Evolutionary conservation across 2,797 vertebrate species (phyloP), one percentile per base, ranked within the genome.

Genomic region (Pseudochirops corinnae): DNA sequence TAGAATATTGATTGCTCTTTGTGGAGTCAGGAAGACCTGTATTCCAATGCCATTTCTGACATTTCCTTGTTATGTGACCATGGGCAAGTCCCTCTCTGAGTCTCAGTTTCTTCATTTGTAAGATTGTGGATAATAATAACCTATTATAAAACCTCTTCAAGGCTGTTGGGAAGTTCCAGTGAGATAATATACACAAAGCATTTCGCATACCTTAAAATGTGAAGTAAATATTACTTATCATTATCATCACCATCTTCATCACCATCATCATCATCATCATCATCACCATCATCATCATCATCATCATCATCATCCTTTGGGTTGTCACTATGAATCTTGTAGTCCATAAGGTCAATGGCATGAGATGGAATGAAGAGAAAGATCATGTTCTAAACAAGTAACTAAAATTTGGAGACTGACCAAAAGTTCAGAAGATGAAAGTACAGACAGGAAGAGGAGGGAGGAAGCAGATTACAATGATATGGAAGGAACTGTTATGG

Each of bases 241-340:
- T 39, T 7, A 39, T 2, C 67, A 39, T 9, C 74, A 39, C 3
- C 16, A 6, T 16, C 60, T 11, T 3, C 11, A 3, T 29, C 60
- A 12, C 2, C 4, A 4, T 0, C 60, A 67, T n/a, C 31, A 33
- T 5, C 33, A 33, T 5, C 31, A 33, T 0, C 29, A 3, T 4
- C 31, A 62, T 13, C n/a, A 74, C 21, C 62, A 39, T 18, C 3
- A 6, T 16, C 13, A 16, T 18, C 18, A 39, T n/a, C 21, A 82
- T 82, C 3, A 6, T 16, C 13, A 16, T 18, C 18, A 39, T n/a
- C 21, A 82, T 82, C 39, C 7, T 82, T 87, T 87, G 9, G 39
- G 2, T 50, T 87, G 74, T 26, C 39, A 26, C 39, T 46, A 28
- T 12, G 9, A 87, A 87, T 87, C 21, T 87, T 11, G 9, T 87